Percentiles rank a stretch among this genome's conserved stretches.
phyloP scores from a whole-genome alignment of 2,797 vertebrate genomes.

The Xenopus petersii region DNA sequence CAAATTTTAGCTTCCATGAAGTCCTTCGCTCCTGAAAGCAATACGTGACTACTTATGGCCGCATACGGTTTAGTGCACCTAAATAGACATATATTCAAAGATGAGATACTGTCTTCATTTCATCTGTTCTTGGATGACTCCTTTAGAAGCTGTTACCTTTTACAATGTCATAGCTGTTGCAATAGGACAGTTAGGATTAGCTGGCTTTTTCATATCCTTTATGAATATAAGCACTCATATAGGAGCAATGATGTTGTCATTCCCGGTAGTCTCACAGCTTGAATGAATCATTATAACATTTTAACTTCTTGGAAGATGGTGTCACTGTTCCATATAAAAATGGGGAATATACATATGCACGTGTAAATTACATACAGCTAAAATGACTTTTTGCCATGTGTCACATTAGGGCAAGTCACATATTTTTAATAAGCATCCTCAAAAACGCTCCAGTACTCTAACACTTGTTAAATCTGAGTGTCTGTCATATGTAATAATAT shows the following conservation, averaged over 20 bases:
- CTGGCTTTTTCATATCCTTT: constrained; percentile 4
- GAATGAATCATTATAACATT: constrained; percentile 6
- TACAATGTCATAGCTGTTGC: constrained; percentile 13
- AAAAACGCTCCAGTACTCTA: too few relatives aligned
- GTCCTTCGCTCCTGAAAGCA: background rate
- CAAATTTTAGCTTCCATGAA: background rate
- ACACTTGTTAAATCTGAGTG: too few relatives aligned
- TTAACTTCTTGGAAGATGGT: constrained; percentile 2
- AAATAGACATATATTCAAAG: constrained; percentile 2
- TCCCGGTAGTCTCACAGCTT: background rate
- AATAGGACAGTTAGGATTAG: constrained; percentile 4
- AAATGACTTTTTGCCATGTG: too few relatives aligned
- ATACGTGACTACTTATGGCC: background rate
- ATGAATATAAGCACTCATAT: constrained; percentile 14
- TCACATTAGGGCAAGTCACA: too few relatives aligned
- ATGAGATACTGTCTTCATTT: constrained; percentile 8
- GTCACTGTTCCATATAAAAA: background rate
- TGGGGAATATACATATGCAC: too few relatives aligned
- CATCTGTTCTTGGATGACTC: background rate
- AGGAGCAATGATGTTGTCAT: constrained; percentile 8
- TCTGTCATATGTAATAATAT: too few relatives aligned
- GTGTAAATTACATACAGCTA: too few relatives aligned
- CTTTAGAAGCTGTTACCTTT: constrained; percentile 17
- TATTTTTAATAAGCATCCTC: too few relatives aligned
- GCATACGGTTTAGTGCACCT: background rate